phyloP scores from a whole-genome alignment of 2,888 invertebrate genomes.

The Pyrocoelia pectoralis region DNA sequence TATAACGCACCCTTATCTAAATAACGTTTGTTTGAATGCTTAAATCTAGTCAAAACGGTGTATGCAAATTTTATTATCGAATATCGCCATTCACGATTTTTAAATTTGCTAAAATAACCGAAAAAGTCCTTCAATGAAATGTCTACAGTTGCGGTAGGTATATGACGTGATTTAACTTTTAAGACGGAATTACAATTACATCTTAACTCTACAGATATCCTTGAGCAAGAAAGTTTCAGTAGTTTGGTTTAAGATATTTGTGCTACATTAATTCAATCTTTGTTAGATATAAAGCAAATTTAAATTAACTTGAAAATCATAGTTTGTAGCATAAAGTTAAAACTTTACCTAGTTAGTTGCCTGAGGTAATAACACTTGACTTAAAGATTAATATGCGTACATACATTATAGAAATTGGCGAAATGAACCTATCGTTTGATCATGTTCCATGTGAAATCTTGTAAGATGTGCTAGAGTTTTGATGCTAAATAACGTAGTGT shows the following conservation, averaged over 20 bases:
- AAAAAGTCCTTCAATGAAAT: too few species aligned
- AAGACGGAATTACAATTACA: slow-evolving; percentile 7
- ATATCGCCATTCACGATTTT: too few species aligned
- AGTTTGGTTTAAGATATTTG: slow-evolving; percentile 34
- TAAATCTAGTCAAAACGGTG: background rate
- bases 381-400: too few species aligned
- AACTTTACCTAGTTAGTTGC: background rate
- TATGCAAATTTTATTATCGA: background rate
- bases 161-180: background rate
- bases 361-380: too few species aligned
- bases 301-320: slow-evolving; percentile 15
- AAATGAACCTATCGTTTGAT: too few species aligned
- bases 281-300: slow-evolving; percentile 28
- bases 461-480: too few species aligned
- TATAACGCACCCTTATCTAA: background rate
- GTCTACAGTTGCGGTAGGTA: too few species aligned
- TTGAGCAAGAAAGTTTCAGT: slow-evolving; percentile 29
- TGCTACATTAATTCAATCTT: slow-evolving; percentile 32
- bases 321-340: background rate
- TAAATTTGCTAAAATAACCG: too few species aligned
- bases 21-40: background rate
- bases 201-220: slow-evolving; percentile 33
- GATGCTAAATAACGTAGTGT: too few species aligned
- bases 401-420: too few species aligned
- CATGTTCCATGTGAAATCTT: too few species aligned